These are phyloP conservation scores for Torymus texanus DNA, from an alignment of 2,888 invertebrate species.

Conservation along the genomic window DNA sequence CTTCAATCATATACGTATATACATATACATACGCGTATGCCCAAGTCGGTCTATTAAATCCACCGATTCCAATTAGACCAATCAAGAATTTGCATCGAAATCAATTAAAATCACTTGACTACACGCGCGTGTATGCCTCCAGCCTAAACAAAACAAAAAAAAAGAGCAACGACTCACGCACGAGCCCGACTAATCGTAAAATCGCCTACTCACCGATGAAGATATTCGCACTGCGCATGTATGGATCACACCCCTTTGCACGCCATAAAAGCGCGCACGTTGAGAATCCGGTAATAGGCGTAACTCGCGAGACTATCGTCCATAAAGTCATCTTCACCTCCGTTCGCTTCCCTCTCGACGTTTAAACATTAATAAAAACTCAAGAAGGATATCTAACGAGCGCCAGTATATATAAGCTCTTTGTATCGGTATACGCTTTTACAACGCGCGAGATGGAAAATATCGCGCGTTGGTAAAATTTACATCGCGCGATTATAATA, in stretches of 20 bases:
- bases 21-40: background rate
- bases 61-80: slow-evolving; percentile 41
- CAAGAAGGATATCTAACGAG: no score
- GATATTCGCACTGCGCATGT: slow-evolving; percentile 7
- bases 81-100: slow-evolving; percentile 44
- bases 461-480: no score
- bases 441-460: no score
- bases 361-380: slow-evolving; percentile 13
- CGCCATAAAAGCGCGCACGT: slow-evolving; percentile 24
- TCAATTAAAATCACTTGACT: slow-evolving; percentile 54
- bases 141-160: slow-evolving; percentile 29
- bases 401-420: no score
- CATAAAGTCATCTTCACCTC: no score
- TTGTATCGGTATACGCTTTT: no score
- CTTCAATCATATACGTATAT: no score
- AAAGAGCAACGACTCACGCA: background rate
- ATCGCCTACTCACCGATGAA: background rate
- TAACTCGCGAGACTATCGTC: slow-evolving; percentile 3
- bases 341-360: background rate
- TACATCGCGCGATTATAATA: no score
- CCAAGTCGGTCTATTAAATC: slow-evolving; percentile 49
- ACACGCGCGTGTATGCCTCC: no score
- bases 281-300: slow-evolving; percentile 32
- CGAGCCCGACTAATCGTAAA: background rate
- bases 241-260: background rate